Base-by-base conservation (phyloP, 2,888 invertebrate genomes). In the Tenthredo notha region DNA sequence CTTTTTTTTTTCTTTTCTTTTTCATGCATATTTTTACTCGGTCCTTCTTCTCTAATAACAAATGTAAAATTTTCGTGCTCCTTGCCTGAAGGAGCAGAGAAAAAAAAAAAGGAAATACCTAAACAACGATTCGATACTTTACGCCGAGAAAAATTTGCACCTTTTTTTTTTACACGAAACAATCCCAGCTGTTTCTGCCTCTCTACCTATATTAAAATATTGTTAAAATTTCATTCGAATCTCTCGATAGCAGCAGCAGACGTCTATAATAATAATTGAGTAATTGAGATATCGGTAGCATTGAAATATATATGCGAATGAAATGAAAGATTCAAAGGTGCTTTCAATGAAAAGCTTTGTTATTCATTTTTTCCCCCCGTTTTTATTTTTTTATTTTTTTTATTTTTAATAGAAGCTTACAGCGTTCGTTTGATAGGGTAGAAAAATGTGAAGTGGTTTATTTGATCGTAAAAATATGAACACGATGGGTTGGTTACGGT, bases 401-500 rank as follows among this genome's bases (percentile, higher is more conserved):
- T 25, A 18, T 54, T 54, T 54, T n/a, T 54, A 50, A 54, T 54
- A 54, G 7, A 25, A 77, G 50, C 77, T 29, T 54, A 77, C 54
- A 37, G 12, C 50, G 33, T 10, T 2, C 54, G 33, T 77, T 50
- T 18, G 50, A 54, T 15, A 54, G 54, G 54, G n/a, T 54, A 40
- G 40, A 77, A 54, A 37, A 75, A 29, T 75, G 33, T 25, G 33
- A 54, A 77, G 50, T 54, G 54, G 77, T 33, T 77, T 77, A 77
- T 77, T 77, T 18, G 5, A 77, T 77, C 25, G 29, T 54, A 33
- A 54, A 54, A 77, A 77, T 54, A 18, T 33, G 77, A 54, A 54
- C 50, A 43, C 10, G 43, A 43, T 43, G n/a, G 72, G 43, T 43
- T 43, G 72, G 72, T n/a, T 21, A 25, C n/a, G 40, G n/a, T 5